Evolutionary conservation across 2,113 vertebrate species (phyloP).

Genomic region (Oreochromis spilurus): DNA sequence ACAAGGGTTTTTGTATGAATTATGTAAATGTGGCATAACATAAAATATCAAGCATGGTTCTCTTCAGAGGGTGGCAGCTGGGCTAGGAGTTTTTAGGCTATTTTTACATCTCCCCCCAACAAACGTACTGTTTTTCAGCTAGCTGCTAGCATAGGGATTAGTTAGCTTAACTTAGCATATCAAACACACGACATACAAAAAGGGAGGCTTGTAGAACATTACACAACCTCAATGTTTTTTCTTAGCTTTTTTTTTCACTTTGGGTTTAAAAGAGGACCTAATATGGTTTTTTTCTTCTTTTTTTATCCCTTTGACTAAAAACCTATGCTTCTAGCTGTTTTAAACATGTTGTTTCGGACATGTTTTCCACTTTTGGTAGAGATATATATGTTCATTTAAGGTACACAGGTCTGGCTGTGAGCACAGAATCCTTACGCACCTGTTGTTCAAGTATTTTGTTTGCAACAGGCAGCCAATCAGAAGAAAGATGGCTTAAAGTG

Average conservation of each 20-base stretch:
- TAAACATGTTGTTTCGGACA: background rate
- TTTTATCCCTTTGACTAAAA: background rate
- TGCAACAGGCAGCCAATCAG: background rate
- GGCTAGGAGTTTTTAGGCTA: background rate
- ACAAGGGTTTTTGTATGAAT: background rate
- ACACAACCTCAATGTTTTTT: background rate
- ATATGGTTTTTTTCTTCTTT: background rate
- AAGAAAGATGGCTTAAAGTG: background rate
- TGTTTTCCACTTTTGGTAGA: background rate
- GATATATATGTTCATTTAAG: background rate
- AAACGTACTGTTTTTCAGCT: background rate
- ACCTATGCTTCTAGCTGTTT: background rate
- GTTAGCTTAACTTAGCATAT: background rate
- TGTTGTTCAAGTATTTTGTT: background rate
- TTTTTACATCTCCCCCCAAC: background rate
- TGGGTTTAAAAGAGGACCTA: background rate
- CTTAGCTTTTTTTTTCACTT: background rate
- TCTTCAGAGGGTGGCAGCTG: background rate
- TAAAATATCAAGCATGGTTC: background rate
- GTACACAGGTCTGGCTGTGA: background rate
- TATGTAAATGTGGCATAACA: background rate
- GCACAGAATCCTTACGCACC: background rate
- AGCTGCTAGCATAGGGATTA: background rate
- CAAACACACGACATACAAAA: fast-evolving
- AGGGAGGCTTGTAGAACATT: background rate